Evolutionary conservation across 92 coral and sea anemone genomes (phyloP).

Genomic region (Zoanthus gigantus): DNA sequence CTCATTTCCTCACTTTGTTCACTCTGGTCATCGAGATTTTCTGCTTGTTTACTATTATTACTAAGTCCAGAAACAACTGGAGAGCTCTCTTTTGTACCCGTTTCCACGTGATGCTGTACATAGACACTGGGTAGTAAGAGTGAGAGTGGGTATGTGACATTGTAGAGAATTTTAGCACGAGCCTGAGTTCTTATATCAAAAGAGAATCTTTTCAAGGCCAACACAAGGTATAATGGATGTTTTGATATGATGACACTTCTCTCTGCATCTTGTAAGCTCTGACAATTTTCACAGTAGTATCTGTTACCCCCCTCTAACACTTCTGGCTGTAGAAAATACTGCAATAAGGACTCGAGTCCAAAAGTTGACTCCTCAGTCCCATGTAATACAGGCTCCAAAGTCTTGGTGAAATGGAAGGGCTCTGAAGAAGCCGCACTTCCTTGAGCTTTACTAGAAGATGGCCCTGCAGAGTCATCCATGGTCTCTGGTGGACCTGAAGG

Average conservation of each 20-base stretch:
- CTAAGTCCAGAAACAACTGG: not conserved
- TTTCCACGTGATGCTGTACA: not conserved
- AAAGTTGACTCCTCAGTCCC: conserved; percentile 62
- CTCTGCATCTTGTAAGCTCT: conserved; percentile 91
- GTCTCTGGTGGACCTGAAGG: conserved; percentile 60
- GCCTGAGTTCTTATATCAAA: conserved; percentile 88
- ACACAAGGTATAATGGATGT: conserved; percentile 81
- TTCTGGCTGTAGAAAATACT: conserved; percentile 94
- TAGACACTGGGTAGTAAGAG: conserved; percentile 68
- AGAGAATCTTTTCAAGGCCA: conserved; percentile 90
- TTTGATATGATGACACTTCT: conserved; percentile 86
- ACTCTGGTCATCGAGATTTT: not conserved
- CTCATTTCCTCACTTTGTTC: conserved; percentile 20
- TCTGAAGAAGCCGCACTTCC: conserved; percentile 54
- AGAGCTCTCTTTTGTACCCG: not conserved
- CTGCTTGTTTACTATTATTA: conserved; percentile 7
- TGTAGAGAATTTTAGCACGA: conserved; percentile 89
- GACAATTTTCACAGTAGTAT: conserved; percentile 92
- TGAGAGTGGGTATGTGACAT: conserved; percentile 80
- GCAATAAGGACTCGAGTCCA: conserved; percentile 83
- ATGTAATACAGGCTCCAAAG: conserved; percentile 49
- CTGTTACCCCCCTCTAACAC: conserved; percentile 86
- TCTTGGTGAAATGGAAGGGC: conserved; percentile 47
- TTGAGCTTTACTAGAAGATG: conserved; percentile 56
- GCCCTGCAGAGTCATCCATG: conserved; percentile 55